phyloP scores from a whole-genome alignment of 2,888 invertebrate genomes.

The Liopterus haemorrhoidalis region DNA sequence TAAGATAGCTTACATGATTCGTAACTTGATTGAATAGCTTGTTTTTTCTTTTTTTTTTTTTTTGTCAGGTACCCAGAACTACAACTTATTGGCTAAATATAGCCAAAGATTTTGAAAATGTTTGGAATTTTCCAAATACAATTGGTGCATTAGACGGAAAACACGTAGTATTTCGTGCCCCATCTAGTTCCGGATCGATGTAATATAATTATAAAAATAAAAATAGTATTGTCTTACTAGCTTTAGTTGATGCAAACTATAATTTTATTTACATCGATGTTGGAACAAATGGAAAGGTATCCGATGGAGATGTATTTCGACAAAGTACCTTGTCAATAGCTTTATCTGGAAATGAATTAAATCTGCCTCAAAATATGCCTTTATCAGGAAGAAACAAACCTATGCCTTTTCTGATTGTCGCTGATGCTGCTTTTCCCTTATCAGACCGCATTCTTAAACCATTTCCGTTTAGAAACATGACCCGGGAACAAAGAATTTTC shows the following conservation, averaged over 20 bases:
- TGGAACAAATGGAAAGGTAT: slow-evolving; percentile 28
- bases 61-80: neutral
- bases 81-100: too few species aligned
- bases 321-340: slow-evolving; percentile 26
- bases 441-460: slow-evolving; percentile 33
- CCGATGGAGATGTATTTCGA: slow-evolving; percentile 29
- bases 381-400: slow-evolving; percentile 20
- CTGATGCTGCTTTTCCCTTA: slow-evolving; percentile 36
- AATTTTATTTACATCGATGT: slow-evolving; percentile 30
- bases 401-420: slow-evolving; percentile 27
- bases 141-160: too few species aligned
- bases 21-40: too few species aligned
- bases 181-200: slow-evolving; percentile 17
- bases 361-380: slow-evolving; percentile 22
- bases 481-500: slow-evolving; percentile 20
- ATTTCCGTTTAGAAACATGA: slow-evolving; percentile 25
- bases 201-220: slow-evolving; percentile 28
- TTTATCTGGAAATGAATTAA: slow-evolving; percentile 17
- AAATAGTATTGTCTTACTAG: slow-evolving; percentile 24
- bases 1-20: too few species aligned
- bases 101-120: too few species aligned
- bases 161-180: too few species aligned
- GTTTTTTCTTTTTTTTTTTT: too few species aligned
- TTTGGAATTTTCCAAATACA: too few species aligned
- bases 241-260: slow-evolving; percentile 27